Percentiles rank a stretch among this genome's conserved stretches.
phyloP scores from a whole-genome alignment of 2,113 vertebrate species.

The Phaethon lepturus region DNA sequence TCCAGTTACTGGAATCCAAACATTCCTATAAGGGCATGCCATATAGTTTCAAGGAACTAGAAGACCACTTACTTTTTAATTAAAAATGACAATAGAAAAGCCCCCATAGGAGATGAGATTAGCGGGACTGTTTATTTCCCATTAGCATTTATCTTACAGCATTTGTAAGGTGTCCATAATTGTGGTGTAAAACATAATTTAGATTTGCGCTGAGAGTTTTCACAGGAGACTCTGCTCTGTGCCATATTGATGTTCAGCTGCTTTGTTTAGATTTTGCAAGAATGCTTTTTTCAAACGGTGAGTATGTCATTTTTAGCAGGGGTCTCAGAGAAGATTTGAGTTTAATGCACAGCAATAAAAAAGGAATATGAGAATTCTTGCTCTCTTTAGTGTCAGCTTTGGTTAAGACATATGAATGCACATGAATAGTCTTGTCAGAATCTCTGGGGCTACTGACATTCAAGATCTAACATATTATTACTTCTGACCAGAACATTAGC shows the following conservation, averaged over 20 bases:
- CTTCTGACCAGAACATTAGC: conserved; percentile 49
- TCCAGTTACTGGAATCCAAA: neutral
- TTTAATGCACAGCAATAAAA: conserved; percentile 12
- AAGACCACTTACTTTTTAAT: neutral
- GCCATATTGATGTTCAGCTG: neutral
- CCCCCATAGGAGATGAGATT: neutral
- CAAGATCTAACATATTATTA: conserved; percentile 57
- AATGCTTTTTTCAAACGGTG: neutral
- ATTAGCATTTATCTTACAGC: neutral
- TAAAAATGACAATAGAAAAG: neutral
- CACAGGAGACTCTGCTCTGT: neutral
- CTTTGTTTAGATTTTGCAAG: conserved; percentile 28
- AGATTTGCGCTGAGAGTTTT: neutral
- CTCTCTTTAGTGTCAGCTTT: conserved; percentile 67
- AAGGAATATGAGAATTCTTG: conserved; percentile 60
- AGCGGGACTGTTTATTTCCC: neutral
- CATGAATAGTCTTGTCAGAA: conserved; percentile 64
- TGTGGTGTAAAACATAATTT: neutral
- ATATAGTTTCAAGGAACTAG: neutral
- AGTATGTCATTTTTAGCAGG: conserved; percentile 22
- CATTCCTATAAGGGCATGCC: neutral
- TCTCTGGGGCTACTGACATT: conserved; percentile 57
- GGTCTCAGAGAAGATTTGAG: conserved; percentile 24
- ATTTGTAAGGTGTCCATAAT: neutral
- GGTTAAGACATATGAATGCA: conserved; percentile 62